These are phyloP conservation scores for Sisyra nigra DNA, from an alignment of 2,888 invertebrate genomes.

Conservation along the genomic window DNA sequence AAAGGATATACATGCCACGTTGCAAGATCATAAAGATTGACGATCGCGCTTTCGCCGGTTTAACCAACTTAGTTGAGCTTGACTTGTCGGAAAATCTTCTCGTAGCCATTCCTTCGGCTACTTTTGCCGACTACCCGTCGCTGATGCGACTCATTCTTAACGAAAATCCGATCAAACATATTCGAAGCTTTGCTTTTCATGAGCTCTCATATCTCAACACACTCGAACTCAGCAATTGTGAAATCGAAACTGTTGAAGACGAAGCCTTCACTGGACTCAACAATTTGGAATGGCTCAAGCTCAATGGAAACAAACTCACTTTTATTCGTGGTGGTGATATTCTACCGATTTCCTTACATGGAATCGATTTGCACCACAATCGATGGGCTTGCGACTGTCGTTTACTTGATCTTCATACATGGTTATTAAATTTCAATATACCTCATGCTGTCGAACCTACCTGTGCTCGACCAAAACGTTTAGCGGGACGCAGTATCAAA, in stretches of 20 bases:
- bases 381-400: conserved; percentile 82
- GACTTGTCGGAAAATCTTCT: conserved; percentile 73
- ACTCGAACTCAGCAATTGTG: conserved; percentile 67
- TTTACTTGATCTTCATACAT: conserved; percentile 56
- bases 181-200: conserved; percentile 56
- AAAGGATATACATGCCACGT: conserved; percentile 67
- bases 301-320: conserved; percentile 67
- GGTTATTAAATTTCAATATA: conserved; percentile 61
- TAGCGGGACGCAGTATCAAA: conserved; percentile 50
- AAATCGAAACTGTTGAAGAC: conserved; percentile 57
- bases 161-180: conserved; percentile 62
- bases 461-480: conserved; percentile 52
- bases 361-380: conserved; percentile 70
- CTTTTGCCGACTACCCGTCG: conserved; percentile 61
- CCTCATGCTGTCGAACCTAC: conserved; percentile 64
- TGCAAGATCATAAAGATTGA: conserved; percentile 67
- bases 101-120: conserved; percentile 58
- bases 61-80: conserved; percentile 75
- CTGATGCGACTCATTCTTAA: conserved; percentile 69
- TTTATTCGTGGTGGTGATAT: conserved; percentile 52
- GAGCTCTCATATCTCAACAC: conserved; percentile 60
- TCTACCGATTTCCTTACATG: conserved; percentile 61
- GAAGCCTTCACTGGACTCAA: conserved; percentile 68
- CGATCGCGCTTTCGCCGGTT: conserved; percentile 63
- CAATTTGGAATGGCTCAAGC: conserved; percentile 67